Evolutionary conservation across 2,113 vertebrate species (phyloP), one percentile per base, ranked within the genome.

Genomic region (western clawed frog (Xenopus tropicalis)): DNA sequence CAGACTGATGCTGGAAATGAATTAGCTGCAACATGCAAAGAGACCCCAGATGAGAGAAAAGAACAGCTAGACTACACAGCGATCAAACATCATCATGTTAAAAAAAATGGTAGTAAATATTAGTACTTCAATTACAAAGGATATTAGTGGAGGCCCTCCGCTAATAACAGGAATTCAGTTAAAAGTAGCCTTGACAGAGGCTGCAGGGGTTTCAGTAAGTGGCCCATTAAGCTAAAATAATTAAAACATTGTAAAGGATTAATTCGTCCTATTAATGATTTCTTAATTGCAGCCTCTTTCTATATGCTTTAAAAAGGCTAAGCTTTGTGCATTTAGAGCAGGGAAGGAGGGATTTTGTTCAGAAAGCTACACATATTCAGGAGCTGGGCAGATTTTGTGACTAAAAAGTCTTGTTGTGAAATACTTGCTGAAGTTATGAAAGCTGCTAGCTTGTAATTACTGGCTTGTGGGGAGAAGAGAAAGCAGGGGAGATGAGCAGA

Each of bases 61-160:
- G 24, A 74, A 42, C 63, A 61, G 65, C 64, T 29, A 52, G 43
- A 58, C 42, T 52, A 13, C 66, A 11, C 25, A 62, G 57, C 46
- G 63, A 67, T 52, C 57, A 75, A 76, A 76, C 51, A 63, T 56
- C 56, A 56, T 19, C 59, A 54, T 76, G 48, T 62, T 65, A 43
- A 46, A 76, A 14, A 68, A 69, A 76, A 76, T 68, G 66, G 61
- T 69, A 44, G 66, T 69, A 76, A 76, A 76, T 75, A 75, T 69
- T 63, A 76, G 58, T 62, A 24, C 57, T 61, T 62, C 65, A 69
- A 76, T 76, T 76, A 76, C 58, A 76, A 76, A 61, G 58, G 24
- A 69, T 76, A 69, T 63, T 52, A 69, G 58, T 37, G 2, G 29
- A 37, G 29, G 29, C 72, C 64, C 42, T 37, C 52, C 44, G 70